Percentiles rank a stretch among this genome's conserved stretches.
These are phyloP conservation scores for Scyliorhinus canicula DNA, from an alignment of 2,797 vertebrate genomes.

Conservation along the genomic window DNA sequence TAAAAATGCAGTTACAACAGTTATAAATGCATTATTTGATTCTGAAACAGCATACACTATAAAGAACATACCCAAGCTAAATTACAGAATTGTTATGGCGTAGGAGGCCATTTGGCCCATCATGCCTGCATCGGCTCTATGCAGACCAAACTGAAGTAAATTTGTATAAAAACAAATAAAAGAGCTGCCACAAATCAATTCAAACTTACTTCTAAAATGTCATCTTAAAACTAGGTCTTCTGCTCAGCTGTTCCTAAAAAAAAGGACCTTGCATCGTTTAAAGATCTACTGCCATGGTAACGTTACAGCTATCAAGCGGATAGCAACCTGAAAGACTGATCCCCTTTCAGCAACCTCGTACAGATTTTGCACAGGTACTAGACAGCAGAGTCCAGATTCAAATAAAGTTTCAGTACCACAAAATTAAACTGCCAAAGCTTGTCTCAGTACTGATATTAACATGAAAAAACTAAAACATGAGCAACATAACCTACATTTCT, in stretches of 20 bases:
- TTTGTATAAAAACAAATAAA: not conserved
- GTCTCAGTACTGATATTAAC: too few relatives aligned
- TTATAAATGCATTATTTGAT: not conserved
- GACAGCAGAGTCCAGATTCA: not conserved
- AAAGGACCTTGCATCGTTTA: not conserved
- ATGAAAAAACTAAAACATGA: not conserved
- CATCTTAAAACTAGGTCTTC: not conserved
- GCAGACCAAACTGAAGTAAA: not conserved
- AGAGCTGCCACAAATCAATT: conserved; percentile 13
- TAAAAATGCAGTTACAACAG: not conserved
- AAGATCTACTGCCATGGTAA: not conserved
- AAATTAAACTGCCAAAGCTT: not conserved
- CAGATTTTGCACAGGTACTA: not conserved
- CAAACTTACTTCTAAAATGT: not conserved
- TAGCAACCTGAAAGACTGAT: not conserved
- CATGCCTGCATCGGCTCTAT: not conserved
- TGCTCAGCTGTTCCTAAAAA: not conserved
- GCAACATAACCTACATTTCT: not conserved
- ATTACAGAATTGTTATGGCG: not conserved
- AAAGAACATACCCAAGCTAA: not conserved
- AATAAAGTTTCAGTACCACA: not conserved
- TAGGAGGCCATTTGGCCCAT: too few relatives aligned
- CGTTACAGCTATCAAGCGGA: not conserved
- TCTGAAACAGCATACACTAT: not conserved
- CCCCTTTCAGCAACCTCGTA: not conserved